These are phyloP conservation scores for Eleutherodactylus coqui DNA, from an alignment of 2,797 vertebrate genomes.

Conservation along the genomic window DNA sequence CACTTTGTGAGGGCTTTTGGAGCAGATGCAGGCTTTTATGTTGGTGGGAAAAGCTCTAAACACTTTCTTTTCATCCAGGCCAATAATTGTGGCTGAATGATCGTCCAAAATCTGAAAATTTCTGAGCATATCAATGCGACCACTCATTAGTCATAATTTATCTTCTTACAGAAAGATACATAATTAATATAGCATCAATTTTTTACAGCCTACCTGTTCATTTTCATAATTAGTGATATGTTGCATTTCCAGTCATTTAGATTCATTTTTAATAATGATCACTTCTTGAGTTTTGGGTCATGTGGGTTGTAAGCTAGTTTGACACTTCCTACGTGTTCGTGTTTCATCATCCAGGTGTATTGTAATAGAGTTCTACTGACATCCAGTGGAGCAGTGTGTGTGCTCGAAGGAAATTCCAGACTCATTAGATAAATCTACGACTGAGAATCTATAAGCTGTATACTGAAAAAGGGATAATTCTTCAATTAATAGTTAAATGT, in stretches of 20 bases:
- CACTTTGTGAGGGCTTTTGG: too few species aligned
- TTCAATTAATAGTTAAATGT: too few species aligned
- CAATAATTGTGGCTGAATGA: too few species aligned
- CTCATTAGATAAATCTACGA: background rate
- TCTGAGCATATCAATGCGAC: too few species aligned
- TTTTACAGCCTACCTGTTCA: background rate
- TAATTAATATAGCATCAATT: background rate
- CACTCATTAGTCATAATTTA: background rate
- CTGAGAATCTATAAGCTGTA: background rate
- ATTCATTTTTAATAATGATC: background rate
- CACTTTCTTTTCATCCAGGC: too few species aligned
- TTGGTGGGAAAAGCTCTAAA: too few species aligned
- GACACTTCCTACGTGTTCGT: background rate
- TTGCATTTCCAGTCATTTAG: background rate
- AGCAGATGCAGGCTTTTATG: too few species aligned
- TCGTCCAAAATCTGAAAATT: too few species aligned
- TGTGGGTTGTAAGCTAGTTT: background rate
- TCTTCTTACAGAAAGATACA: background rate
- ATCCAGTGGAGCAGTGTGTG: conserved; percentile 25
- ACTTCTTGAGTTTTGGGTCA: background rate
- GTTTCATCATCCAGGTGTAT: conserved; percentile 15
- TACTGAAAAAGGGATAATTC: too few species aligned
- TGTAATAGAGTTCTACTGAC: conserved; percentile 37
- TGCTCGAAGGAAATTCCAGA: background rate
- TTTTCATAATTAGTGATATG: background rate